Conservation (phyloP, 1,140 invertebrate species). For the Leptoteleia sp. region DNA sequence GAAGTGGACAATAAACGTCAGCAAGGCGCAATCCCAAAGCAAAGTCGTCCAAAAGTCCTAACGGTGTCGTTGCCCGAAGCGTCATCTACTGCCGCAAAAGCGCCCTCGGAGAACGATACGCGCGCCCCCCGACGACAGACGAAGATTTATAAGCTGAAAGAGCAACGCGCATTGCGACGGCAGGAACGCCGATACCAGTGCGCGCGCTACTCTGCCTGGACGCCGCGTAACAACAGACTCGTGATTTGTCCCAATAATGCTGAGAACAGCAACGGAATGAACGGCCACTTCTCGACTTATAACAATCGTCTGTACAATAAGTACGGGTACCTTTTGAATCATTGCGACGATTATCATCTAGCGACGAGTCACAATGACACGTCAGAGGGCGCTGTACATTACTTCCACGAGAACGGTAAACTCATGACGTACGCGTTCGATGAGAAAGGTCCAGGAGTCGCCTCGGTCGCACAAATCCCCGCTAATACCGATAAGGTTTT, state of each 20-base stretch:
- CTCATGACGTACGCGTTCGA: conserved; percentile 93
- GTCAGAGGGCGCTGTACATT: conserved; percentile 92
- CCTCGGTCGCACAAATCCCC: conserved; percentile 73
- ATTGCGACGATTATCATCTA: conserved; percentile 84
- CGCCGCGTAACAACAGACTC: neutral
- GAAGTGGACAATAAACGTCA: conserved; percentile 79
- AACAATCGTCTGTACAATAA: conserved; percentile 71
- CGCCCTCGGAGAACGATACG: conserved; percentile 15
- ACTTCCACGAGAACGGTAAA: conserved; percentile 87
- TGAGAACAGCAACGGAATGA: neutral
- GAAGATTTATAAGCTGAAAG: conserved; percentile 7
- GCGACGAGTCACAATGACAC: conserved; percentile 93
- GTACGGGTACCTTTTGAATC: conserved; percentile 74
- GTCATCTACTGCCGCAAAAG: conserved; percentile 25
- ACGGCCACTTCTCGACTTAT: conserved; percentile 29
- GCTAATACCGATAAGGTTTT: conserved; percentile 75
- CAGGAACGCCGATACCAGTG: conserved; percentile 5
- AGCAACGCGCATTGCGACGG: conserved; percentile 6
- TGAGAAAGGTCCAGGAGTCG: conserved; percentile 85
- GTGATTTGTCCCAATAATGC: conserved; percentile 1
- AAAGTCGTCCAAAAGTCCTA: conserved; percentile 75
- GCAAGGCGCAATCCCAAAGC: conserved; percentile 89
- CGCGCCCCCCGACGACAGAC: neutral
- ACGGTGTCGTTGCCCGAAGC: conserved; percentile 41
- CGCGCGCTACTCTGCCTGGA: neutral